Evolutionary conservation across 2,888 invertebrate species (phyloP), one percentile per base, ranked within the genome.

Genomic region (Cheilosia soror): DNA sequence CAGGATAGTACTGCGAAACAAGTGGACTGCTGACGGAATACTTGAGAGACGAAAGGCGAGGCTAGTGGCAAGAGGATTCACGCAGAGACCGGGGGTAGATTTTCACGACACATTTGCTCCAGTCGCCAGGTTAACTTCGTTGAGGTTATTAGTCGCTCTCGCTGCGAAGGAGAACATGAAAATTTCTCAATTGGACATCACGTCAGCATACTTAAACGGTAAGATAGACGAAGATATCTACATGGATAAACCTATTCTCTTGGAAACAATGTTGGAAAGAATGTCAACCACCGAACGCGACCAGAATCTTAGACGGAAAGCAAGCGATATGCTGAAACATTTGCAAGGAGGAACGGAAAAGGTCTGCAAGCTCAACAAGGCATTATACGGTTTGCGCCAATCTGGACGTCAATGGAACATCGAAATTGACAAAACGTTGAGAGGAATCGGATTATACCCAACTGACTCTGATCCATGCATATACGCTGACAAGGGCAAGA

Each of bases 61-160:
- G 42, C 42, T 42, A 4, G 42, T 42, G 11, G 42, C 42, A 42
- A 71, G 5, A 5, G 90, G 89, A 20, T 90, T 88, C 69, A 87
- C 86, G 2, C 90, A 90, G 69, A 82, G 88, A 66, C 88, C 87
- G 29, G 89, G 89, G 13, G 80, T 88, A 33, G 89, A 90, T 84
- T 90, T 88, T 79, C 83, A 88, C 15, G 88, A 90, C 68, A 89
- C 89, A 0, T 90, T 89, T 80, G 88, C 87, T 1, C 87, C 83
- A 6, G 82, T 88, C 4, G 86, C 86, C 27, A 88, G 87, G 87
- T 77, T 87, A n/a, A 78, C 82, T n/a, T 88, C 87, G 11, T 82
- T 87, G 75, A 78, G 87, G 53, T 47, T 88, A 2, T 20, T 88
- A 6, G 75, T 87, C 44, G 88, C 87, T 49, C 31, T 87, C 5